Percentiles rank a stretch among this genome's conserved stretches.
Conservation (phyloP, 2,888 invertebrate species). For the Platerodrilus igneus region DNA sequence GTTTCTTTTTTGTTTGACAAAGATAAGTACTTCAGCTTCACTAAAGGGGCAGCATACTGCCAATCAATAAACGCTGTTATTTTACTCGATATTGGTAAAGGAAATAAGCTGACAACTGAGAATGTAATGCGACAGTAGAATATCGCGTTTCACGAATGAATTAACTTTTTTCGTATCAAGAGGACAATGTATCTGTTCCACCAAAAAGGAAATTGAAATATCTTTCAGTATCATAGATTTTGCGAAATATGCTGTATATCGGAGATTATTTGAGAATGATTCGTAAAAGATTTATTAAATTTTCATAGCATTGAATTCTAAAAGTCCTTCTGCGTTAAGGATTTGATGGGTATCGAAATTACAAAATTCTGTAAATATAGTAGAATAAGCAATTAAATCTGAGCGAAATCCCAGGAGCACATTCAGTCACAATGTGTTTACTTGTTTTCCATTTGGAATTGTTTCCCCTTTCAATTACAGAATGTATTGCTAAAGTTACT, state of each 20-base stretch:
- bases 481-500: conserved; percentile 30
- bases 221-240: conserved; percentile 30
- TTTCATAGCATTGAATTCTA: too few species aligned
- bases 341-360: too few species aligned
- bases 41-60: conserved; percentile 17
- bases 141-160: conserved; percentile 39
- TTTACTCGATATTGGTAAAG: conserved; percentile 34
- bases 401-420: conserved; percentile 14
- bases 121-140: conserved; percentile 32
- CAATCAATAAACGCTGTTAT: conserved; percentile 32
- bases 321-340: too few species aligned
- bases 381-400: conserved; percentile 22
- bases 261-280: too few species aligned
- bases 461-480: conserved; percentile 28
- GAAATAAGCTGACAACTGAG: conserved; percentile 35
- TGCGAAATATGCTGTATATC: conserved; percentile 20
- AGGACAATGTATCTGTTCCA: conserved; percentile 23
- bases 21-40: conserved; percentile 10
- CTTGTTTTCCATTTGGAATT: conserved; percentile 27
- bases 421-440: conserved; percentile 28
- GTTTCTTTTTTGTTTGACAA: conserved; percentile 1
- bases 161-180: conserved; percentile 32
- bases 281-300: too few species aligned
- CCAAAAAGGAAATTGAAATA: conserved; percentile 31
- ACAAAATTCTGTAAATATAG: too few species aligned